Percentiles rank a stretch among this genome's conserved stretches.
Evolutionary conservation across 2,797 vertebrate species (phyloP).

Genomic region (Bradypodion ventrale): DNA sequence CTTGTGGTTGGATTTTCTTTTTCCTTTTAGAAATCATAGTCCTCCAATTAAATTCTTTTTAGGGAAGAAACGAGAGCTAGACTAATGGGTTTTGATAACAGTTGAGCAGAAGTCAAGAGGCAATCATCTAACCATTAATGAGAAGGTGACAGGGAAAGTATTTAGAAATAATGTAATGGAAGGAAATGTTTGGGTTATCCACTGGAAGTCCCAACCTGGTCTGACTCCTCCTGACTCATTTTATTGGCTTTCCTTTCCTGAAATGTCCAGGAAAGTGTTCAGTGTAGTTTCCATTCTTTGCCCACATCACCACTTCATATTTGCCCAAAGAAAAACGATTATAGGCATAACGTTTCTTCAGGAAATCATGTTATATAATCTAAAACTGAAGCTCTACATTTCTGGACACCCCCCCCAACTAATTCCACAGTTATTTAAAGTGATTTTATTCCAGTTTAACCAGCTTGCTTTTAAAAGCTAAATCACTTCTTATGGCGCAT

Average conservation of each 20-base stretch:
- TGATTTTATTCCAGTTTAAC: too few species aligned
- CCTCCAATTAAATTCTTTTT: neutral
- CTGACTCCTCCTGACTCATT: neutral
- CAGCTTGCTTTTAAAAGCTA: neutral
- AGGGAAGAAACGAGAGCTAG: too few species aligned
- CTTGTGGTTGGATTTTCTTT: neutral
- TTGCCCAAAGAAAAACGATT: neutral
- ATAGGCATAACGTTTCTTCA: neutral
- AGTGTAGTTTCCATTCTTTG: neutral
- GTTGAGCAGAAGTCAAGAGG: neutral
- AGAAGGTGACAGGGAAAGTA: neutral
- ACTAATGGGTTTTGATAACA: neutral
- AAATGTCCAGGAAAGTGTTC: neutral
- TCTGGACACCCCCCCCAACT: neutral
- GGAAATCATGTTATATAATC: neutral
- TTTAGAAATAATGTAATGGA: neutral
- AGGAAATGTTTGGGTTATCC: neutral
- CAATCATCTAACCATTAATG: neutral
- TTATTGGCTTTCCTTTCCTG: constrained; percentile 2
- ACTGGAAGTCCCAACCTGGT: neutral
- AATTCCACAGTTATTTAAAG: too few species aligned
- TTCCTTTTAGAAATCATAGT: neutral
- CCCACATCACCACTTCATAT: neutral
- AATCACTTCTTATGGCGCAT: neutral
- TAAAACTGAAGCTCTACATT: neutral